A percentile compares a stretch with the other conserved stretches of the same genome.
Evolutionary conservation across 2,888 invertebrate genomes (phyloP).

Genomic region (Sinhomidia bicolor): DNA sequence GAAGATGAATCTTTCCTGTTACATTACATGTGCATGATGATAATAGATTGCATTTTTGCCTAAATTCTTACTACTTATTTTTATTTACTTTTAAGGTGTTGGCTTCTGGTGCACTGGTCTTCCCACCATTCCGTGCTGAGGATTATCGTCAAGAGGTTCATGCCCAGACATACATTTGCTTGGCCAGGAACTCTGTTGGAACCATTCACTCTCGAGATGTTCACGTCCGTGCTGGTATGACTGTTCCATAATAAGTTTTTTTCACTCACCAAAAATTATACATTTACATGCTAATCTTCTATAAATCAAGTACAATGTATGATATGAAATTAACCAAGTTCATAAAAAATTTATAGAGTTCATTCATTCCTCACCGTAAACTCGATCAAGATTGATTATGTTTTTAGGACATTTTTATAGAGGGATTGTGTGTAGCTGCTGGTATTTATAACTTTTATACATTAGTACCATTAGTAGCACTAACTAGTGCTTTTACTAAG

Average conservation of each 20-base stretch:
- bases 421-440: background rate
- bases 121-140: conserved; percentile 96
- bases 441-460: background rate
- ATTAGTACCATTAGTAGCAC: no score
- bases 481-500: no score
- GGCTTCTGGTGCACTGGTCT: conserved; percentile 95
- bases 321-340: conserved; percentile 29
- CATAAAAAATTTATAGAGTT: conserved; percentile 59
- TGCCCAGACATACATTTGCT: conserved; percentile 95
- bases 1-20: no score
- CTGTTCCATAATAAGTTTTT: conserved; percentile 66
- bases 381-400: conserved; percentile 28
- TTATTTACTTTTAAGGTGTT: conserved; percentile 85
- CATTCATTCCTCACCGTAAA: conserved; percentile 55
- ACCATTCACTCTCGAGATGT: conserved; percentile 95
- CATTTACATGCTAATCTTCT: background rate
- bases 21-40: background rate
- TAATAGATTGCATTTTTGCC: background rate
- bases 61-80: background rate
- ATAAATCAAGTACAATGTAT: background rate
- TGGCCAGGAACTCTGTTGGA: conserved; percentile 94
- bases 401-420: background rate
- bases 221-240: conserved; percentile 95
- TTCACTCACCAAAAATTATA: conserved; percentile 13
- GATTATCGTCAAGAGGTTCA: conserved; percentile 97